Base-by-base conservation (phyloP, 1,140 invertebrate genomes). In the Carposina sasakii region DNA sequence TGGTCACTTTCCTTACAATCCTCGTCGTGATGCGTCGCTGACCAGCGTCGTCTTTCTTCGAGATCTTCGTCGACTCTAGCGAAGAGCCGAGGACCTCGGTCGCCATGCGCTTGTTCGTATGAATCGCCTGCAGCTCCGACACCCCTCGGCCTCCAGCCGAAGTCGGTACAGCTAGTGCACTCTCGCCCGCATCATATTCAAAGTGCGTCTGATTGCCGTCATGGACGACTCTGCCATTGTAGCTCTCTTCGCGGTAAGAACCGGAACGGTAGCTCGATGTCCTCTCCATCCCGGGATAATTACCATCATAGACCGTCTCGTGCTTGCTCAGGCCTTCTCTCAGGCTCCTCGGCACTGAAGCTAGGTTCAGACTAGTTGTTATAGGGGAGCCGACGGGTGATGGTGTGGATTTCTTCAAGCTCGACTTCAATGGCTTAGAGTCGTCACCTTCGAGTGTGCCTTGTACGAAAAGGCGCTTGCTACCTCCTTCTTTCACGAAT, bases 1-100 rank as follows among this genome's bases (percentile, higher is more conserved):
- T 96, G 6, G 95, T 97, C 51, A 96, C 95, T 77, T 96, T 97
- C 37, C 94, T 88, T 4, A 96, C 90, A 51, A 96, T 94, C 60
- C 93, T 90, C 19, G 94, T 94, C 12, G 94, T 96, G 45, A 96
- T 94, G 48, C 91, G 88, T 39, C 92, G 88, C 57, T 91, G 90
- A 41, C 91, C 93, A 76, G 88, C 93, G 8, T 90, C 54, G 62
- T 88, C 90, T 67, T 88, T 90, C 84, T 89, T 90, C 71, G 91
- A 93, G 58, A 93, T 90, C 77, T 93, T 93, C 37, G 90, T 92
- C 54, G 92, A 93, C 71, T 94, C 92, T 68, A 94, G 86, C 44
- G 91, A 93, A 66, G 91, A 93, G 60, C 93, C 94, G 73, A 93
- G 85, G 67, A 93, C 92, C 86, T 94, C 94, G 49, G 93, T 95